Evolutionary conservation across 2,888 invertebrate species (phyloP).

Genomic region (Coleophora deauratella): DNA sequence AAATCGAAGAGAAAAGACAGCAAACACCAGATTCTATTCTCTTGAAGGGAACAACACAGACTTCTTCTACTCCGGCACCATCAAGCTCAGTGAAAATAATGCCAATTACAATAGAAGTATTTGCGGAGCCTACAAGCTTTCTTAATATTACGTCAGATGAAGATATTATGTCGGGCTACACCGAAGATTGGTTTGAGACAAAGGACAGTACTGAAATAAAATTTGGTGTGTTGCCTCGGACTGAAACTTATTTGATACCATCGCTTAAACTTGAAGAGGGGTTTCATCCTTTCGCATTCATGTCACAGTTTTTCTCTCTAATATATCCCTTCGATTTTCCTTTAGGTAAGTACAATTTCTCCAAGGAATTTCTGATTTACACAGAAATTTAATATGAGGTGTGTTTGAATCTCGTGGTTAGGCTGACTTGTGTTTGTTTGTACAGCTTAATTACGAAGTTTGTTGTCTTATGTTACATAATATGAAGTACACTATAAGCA

Average conservation of each 20-base stretch:
- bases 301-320: constrained; percentile 75
- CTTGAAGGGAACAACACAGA: constrained; percentile 28
- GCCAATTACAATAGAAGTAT: constrained; percentile 53
- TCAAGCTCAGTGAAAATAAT: constrained; percentile 34
- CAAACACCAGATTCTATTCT: constrained; percentile 34
- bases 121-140: constrained; percentile 26
- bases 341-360: constrained; percentile 63
- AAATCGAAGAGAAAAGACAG: constrained; percentile 35
- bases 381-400: too few relatives aligned
- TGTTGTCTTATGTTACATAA: too few relatives aligned
- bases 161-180: constrained; percentile 42
- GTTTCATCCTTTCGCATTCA: constrained; percentile 76
- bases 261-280: constrained; percentile 75
- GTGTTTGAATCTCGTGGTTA: too few relatives aligned
- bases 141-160: constrained; percentile 43
- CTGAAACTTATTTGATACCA: constrained; percentile 64
- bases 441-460: too few relatives aligned
- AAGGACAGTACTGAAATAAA: constrained; percentile 59
- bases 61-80: constrained; percentile 14
- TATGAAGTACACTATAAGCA: too few relatives aligned
- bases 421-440: too few relatives aligned
- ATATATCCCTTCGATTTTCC: constrained; percentile 79
- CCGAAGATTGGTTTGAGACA: constrained; percentile 54
- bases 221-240: constrained; percentile 61
- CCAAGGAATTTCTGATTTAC: too few relatives aligned